Base-by-base conservation (phyloP, 2,888 invertebrate species). In the Scaptomyza tumidula region DNA sequence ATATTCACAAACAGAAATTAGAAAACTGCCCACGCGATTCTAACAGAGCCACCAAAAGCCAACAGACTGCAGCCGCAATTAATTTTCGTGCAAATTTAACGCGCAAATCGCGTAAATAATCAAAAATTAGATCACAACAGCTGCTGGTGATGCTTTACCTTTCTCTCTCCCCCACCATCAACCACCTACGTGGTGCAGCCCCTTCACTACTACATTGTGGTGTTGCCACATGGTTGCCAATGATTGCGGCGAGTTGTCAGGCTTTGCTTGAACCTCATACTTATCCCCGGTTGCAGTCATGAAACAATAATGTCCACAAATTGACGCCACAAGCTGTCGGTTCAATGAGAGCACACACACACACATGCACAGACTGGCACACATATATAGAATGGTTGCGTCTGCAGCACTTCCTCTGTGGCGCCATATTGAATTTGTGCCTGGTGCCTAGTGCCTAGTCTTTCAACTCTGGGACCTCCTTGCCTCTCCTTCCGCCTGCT, bases 261-360 rank as follows among this genome's bases (percentile, higher is more conserved):
- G 71, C 63, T 75, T 78, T 72, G 81, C 81, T 83, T 77, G 68
- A 84, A 71, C 71, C 62, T 62, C 78, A 65, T 62, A 49, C 50
- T 59, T 65, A 62, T 57, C 53, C 81, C 84, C 65, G 77, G 71
- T 80, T 66, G 75, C 79, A 86, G 84, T 75, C 84, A 71, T 84
- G 83, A 86, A 86, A 86, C 83, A 84, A 84, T 86, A 84, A 84
- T 86, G 83, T 84, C 87, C 84, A 80, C 84, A 85, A 87, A 85
- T 87, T 87, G 87, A 82, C 80, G 86, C 84, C 87, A 85, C 84
- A 87, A 85, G 84, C 86, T 87, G 87, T 87, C 85, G 85, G 84
- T 79, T 84, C 83, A 77, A 81, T 71, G 78, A 53, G 78, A 70
- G 64, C 49, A 62, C 53, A 59, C 41, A 35, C 49, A 54, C 33